phyloP scores from a whole-genome alignment of 2,888 invertebrate genomes.

The Malthinus seriepunctatus region DNA sequence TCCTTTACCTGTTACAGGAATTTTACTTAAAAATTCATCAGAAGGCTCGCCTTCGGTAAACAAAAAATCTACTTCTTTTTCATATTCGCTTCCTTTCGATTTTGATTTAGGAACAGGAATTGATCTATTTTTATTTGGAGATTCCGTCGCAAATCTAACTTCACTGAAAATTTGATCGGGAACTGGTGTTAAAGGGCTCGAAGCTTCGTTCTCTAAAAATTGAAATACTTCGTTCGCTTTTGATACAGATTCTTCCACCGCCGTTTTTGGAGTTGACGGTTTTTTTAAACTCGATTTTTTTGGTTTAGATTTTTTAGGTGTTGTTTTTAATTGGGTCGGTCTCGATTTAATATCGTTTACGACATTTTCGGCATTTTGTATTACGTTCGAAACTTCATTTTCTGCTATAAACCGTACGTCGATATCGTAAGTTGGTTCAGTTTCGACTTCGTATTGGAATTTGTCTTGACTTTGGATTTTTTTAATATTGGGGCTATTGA shows the following conservation, averaged over 20 bases:
- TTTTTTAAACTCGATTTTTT: not conserved
- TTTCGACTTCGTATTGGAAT: not conserved
- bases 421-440: constrained; percentile 9
- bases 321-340: not conserved
- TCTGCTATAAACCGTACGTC: constrained; percentile 32
- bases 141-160: constrained; percentile 3
- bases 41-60: constrained; percentile 38
- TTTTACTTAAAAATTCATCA: constrained; percentile 51
- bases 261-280: too few relatives aligned
- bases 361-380: constrained; percentile 47
- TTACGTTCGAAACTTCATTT: constrained; percentile 46
- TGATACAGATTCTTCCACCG: constrained; percentile 47
- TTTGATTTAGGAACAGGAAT: constrained; percentile 48
- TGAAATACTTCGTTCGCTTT: constrained; percentile 50
- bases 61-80: constrained; percentile 41
- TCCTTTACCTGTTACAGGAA: constrained; percentile 50
- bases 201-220: constrained; percentile 52
- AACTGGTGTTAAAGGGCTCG: constrained; percentile 37
- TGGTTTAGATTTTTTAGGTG: not conserved
- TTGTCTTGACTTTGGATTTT: constrained; percentile 26
- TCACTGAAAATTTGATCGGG: constrained; percentile 12
- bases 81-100: constrained; percentile 39
- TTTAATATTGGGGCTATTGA: constrained; percentile 40
- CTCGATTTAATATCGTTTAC: constrained; percentile 44
- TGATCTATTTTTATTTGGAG: constrained; percentile 33